phyloP scores from a whole-genome alignment of 1,140 invertebrate species.

The Daktulosphaira vitifoliae region DNA sequence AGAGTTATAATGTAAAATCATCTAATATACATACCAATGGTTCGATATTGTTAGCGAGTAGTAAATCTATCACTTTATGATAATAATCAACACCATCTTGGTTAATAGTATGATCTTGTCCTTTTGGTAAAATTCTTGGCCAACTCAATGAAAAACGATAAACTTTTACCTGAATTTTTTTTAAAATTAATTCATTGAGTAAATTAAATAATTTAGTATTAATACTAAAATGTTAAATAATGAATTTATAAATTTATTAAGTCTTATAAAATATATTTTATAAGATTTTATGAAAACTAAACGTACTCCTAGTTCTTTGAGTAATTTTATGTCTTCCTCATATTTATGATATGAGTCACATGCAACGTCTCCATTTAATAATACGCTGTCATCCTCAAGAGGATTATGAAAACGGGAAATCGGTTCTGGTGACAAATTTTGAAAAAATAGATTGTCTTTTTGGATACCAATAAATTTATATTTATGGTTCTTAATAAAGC shows the following conservation, averaged over 20 bases:
- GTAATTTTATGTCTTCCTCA: slow-evolving; percentile 53
- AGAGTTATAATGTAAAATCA: neutral
- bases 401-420: too few species aligned
- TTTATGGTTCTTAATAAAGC: too few species aligned
- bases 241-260: too few species aligned
- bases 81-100: slow-evolving; percentile 49
- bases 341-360: slow-evolving; percentile 57
- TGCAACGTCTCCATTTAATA: slow-evolving; percentile 47
- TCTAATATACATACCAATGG: slow-evolving; percentile 49
- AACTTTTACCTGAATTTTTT: slow-evolving; percentile 45
- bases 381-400: too few species aligned
- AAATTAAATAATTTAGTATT: neutral
- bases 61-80: slow-evolving; percentile 45
- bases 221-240: neutral
- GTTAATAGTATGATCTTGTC: slow-evolving; percentile 49
- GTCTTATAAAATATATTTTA: too few species aligned
- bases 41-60: slow-evolving; percentile 45
- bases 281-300: too few species aligned
- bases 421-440: too few species aligned
- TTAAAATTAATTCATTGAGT: slow-evolving; percentile 6
- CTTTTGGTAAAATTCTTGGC: slow-evolving; percentile 53
- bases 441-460: too few species aligned
- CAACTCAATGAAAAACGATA: slow-evolving; percentile 59
- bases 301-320: slow-evolving; percentile 49
- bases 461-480: too few species aligned